Conservation (phyloP, 2,113 vertebrate genomes). For the Puffinus mauretanicus region DNA sequence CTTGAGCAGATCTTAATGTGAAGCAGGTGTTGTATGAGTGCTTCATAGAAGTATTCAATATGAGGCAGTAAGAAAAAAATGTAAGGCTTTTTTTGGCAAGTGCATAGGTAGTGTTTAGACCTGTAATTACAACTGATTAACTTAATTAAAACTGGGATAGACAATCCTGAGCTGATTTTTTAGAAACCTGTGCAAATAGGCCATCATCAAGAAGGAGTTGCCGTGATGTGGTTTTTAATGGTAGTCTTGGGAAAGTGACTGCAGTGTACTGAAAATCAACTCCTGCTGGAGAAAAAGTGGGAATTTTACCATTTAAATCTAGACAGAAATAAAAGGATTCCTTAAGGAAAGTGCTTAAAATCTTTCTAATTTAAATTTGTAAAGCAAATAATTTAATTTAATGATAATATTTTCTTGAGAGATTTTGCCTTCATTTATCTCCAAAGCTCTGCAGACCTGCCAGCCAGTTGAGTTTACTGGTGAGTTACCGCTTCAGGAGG, state of each 20-base stretch:
- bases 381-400: neutral
- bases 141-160: constrained; percentile 59
- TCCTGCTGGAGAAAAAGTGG: neutral
- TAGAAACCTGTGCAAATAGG: constrained; percentile 8
- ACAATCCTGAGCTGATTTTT: constrained; percentile 27
- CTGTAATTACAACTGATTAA: constrained; percentile 54
- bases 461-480: neutral
- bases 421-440: neutral
- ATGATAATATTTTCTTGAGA: neutral
- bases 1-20: neutral
- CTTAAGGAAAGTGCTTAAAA: neutral
- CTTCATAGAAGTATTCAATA: neutral
- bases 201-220: neutral
- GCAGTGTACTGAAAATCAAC: neutral
- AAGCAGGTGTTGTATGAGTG: neutral
- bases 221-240: neutral
- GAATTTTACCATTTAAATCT: neutral
- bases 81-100: constrained; percentile 20
- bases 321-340: neutral
- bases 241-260: neutral
- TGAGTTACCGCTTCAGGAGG: neutral
- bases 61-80: neutral
- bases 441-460: neutral
- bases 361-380: neutral
- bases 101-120: constrained; percentile 19